Percentiles rank a stretch among this genome's conserved stretches.
phyloP scores from a whole-genome alignment of 2,888 invertebrate genomes.

The Ellobium chinense region DNA sequence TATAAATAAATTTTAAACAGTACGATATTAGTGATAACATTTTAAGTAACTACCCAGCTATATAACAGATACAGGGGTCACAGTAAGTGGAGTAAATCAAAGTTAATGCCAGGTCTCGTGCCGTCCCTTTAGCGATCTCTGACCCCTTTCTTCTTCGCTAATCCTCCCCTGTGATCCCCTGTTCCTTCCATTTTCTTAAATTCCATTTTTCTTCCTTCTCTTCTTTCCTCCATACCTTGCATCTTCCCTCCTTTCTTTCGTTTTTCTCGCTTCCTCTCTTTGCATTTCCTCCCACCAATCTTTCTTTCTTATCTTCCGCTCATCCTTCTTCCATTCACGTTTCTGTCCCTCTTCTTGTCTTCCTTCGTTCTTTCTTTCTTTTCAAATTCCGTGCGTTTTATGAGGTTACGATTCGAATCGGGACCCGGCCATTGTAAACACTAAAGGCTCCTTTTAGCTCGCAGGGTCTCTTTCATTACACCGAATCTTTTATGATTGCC shows the following conservation, averaged over 20 bases:
- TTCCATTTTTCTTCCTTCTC: not conserved
- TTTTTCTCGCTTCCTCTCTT: constrained; percentile 1
- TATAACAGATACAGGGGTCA: too few relatives aligned
- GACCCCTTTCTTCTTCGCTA: not conserved
- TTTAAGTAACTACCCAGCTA: too few relatives aligned
- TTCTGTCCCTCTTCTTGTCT: not conserved
- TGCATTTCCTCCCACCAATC: constrained; percentile 7
- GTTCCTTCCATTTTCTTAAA: constrained; percentile 2
- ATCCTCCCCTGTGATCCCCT: constrained; percentile 11
- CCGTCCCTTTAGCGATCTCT: too few relatives aligned
- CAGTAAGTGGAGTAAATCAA: too few relatives aligned
- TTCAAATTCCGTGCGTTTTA: not conserved
- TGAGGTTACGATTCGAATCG: too few relatives aligned
- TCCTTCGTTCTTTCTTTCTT: not conserved
- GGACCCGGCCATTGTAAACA: too few relatives aligned
- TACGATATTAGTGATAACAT: too few relatives aligned
- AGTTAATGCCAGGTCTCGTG: too few relatives aligned
- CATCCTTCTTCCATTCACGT: not conserved
- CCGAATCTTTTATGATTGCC: too few relatives aligned
- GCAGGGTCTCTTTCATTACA: too few relatives aligned
- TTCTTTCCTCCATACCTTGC: not conserved
- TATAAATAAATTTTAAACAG: too few relatives aligned
- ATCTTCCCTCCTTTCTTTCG: not conserved
- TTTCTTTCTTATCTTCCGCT: constrained; percentile 4
- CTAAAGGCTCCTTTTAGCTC: too few relatives aligned